Evolutionary conservation across 35 echinoderm and acorn worm genomes (phyloP).

Genomic region (Acanthaster planci): DNA sequence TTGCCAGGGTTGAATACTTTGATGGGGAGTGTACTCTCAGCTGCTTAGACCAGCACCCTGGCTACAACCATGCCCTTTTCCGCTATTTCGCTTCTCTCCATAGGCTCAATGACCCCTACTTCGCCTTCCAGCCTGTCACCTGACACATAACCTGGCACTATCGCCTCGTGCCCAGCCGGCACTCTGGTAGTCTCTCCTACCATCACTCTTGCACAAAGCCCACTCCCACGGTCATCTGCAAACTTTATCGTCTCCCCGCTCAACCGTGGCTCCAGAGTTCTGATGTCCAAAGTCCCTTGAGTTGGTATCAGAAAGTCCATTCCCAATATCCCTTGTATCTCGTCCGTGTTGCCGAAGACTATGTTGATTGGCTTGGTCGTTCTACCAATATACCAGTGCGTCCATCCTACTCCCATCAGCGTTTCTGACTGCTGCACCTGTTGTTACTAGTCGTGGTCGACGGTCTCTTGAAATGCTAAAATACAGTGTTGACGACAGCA

Average conservation of each 20-base stretch:
- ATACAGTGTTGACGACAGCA: slow-evolving; percentile 10
- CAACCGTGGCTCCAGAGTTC: too few relatives aligned
- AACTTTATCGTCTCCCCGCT: background rate
- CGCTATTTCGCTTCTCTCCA: background rate
- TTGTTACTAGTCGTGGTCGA: background rate
- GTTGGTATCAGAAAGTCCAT: too few relatives aligned
- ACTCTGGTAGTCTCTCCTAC: slow-evolving; percentile 3
- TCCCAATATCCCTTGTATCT: too few relatives aligned
- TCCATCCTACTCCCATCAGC: slow-evolving; percentile 4
- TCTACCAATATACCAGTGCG: background rate
- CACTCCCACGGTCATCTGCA: background rate
- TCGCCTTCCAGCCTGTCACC: background rate
- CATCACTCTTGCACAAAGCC: slow-evolving; percentile 17
- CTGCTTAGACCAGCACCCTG: background rate
- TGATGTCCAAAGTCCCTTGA: too few relatives aligned
- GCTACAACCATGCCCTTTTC: background rate
- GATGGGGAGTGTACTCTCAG: background rate
- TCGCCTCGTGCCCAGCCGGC: slow-evolving; percentile 26
- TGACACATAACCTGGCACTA: background rate
- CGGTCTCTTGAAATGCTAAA: background rate
- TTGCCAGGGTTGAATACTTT: background rate
- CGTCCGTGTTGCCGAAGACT: background rate
- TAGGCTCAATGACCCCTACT: background rate
- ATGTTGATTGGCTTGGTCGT: background rate
- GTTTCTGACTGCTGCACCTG: background rate